Evolutionary conservation across 2,113 vertebrate genomes (phyloP), one percentile per base, ranked within the genome.

Genomic region (Siphamia tubifer): DNA sequence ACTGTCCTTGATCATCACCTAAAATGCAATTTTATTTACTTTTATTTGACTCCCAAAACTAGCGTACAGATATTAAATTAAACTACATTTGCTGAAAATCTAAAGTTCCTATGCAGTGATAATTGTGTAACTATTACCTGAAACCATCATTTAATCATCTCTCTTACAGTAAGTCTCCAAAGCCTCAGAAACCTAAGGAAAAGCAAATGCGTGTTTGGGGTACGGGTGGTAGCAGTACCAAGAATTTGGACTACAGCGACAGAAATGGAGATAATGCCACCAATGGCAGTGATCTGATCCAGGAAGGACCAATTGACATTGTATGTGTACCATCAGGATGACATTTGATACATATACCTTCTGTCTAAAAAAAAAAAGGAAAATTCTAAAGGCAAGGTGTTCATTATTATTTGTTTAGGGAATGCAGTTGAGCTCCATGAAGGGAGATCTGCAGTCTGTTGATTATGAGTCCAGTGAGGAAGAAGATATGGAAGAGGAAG

Each of bases 181-280:
- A 97, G 83, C 95, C 94, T 0, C 94, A 94, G 24, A 90, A 94
- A 45, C 93, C 92, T 19, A 95, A 91, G 58, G 94, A 91, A 74
- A 99, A 97, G 85, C 92, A 91, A 43, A 96, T 90, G 43, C 93
- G 96, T 2, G 93, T 96, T 24, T 99, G 97, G 98, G 91, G 86
- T n/a, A 91, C 92, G 51, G 90, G 92, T 38, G 94, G 94, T n/a
- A 90, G 39, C 56, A 94, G 89, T 71, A 78, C 91, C 79, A 94
- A 95, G 92, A 85, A 92, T 1, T 91, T 99, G n/a, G 98, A 99
- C 87, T 98, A 97, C 74, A 99, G 97, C 17, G 57, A 89, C 19
- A 90, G 84, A 58, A 90, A 90, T 8, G 82, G 79, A 52, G 74
- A 82, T 0, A 35, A 53, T 58, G 77, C 77, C 45, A 17, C 32